Percentiles rank a stretch among this genome's conserved stretches.
Evolutionary conservation across 2,113 vertebrate genomes (phyloP).

Genomic region (Chionis minor): DNA sequence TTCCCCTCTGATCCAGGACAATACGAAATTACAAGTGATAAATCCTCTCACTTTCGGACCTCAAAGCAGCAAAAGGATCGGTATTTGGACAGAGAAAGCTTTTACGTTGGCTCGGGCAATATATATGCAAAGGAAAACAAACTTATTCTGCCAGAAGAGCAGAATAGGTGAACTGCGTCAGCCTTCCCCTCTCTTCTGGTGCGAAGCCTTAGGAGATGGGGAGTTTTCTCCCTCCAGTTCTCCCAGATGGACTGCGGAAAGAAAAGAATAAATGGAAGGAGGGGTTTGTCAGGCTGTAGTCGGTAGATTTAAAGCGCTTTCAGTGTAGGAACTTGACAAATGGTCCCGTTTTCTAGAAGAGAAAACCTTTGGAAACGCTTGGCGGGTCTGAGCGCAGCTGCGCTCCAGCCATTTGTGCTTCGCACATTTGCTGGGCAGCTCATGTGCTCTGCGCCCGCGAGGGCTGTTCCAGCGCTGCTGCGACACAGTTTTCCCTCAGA

Average conservation of each 20-base stretch:
- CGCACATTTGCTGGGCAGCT: neutral
- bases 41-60: neutral
- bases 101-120: neutral
- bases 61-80: neutral
- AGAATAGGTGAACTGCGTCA: neutral
- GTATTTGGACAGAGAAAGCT: neutral
- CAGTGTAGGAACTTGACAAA: neutral
- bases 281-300: neutral
- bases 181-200: neutral
- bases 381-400: rapidly evolving
- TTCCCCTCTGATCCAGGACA: neutral
- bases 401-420: neutral
- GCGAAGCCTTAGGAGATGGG: rapidly evolving
- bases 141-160: neutral
- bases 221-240: neutral
- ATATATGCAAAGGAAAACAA: neutral
- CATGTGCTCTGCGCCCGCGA: rapidly evolving
- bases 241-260: neutral
- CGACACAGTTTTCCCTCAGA: neutral
- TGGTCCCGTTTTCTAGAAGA: neutral
- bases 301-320: neutral
- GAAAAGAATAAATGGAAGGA: neutral
- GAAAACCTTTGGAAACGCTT: rapidly evolving
- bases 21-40: neutral
- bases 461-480: rapidly evolving